These are phyloP conservation scores for Acromyrmex echinatior DNA, from an alignment of 1,140 invertebrate genomes.

Conservation along the genomic window DNA sequence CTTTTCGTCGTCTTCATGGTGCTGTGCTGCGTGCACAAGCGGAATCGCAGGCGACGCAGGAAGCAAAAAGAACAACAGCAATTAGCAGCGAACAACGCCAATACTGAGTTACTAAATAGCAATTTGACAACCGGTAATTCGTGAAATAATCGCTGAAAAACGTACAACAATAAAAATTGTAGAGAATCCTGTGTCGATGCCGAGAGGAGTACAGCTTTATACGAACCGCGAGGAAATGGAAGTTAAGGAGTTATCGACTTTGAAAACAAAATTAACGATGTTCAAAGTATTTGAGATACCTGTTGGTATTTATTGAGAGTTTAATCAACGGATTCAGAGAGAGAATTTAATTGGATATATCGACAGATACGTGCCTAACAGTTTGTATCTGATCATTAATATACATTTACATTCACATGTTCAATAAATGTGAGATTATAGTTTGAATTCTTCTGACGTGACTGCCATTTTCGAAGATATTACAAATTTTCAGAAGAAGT, in stretches of 20 bases:
- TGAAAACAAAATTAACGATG: slow-evolving; percentile 33
- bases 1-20: slow-evolving; percentile 73
- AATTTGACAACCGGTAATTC: slow-evolving; percentile 66
- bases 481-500: slow-evolving; percentile 20
- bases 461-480: slow-evolving; percentile 25
- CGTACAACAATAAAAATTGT: background rate
- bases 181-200: background rate
- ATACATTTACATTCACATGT: slow-evolving; percentile 4
- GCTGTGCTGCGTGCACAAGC: slow-evolving; percentile 81
- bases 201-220: slow-evolving; percentile 12
- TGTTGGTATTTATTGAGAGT: slow-evolving; percentile 60
- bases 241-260: slow-evolving; percentile 26
- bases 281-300: slow-evolving; percentile 23
- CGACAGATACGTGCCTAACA: slow-evolving; percentile 48
- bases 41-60: slow-evolving; percentile 77
- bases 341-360: slow-evolving; percentile 51
- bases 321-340: slow-evolving; percentile 44
- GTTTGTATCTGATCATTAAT: slow-evolving; percentile 53
- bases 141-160: slow-evolving; percentile 40
- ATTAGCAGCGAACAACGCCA: slow-evolving; percentile 77
- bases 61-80: slow-evolving; percentile 77
- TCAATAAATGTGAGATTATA: slow-evolving; percentile 42
- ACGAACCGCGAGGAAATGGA: background rate
- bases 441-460: slow-evolving; percentile 16
- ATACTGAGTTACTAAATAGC: slow-evolving; percentile 81